Evolutionary conservation across 2,113 vertebrate species (phyloP).

Genomic region (Lethenteron camtschaticum): DNA sequence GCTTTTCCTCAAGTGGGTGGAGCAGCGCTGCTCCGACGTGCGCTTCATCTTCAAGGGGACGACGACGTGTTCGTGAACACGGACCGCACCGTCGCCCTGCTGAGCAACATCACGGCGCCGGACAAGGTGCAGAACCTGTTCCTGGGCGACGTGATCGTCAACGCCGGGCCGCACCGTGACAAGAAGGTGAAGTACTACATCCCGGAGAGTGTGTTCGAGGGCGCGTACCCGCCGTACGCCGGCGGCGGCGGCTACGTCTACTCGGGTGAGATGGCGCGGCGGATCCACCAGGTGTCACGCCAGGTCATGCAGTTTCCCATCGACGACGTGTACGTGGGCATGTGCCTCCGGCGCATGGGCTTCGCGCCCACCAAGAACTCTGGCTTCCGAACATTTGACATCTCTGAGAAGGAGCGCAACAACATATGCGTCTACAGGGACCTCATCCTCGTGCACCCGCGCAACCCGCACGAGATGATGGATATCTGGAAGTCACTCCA

Average conservation of each 20-base stretch:
- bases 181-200: conserved; percentile 32
- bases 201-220: conserved; percentile 31
- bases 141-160: conserved; percentile 29
- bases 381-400: conserved; percentile 33
- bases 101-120: conserved; percentile 13
- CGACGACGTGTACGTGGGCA: conserved; percentile 36
- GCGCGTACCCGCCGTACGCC: conserved; percentile 29
- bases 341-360: conserved; percentile 30
- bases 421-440: conserved; percentile 26
- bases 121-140: conserved; percentile 18
- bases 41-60: conserved; percentile 33
- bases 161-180: conserved; percentile 28
- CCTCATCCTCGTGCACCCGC: conserved; percentile 30
- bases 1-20: conserved; percentile 33
- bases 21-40: conserved; percentile 20
- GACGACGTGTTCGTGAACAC: conserved; percentile 39
- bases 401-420: conserved; percentile 15
- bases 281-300: conserved; percentile 19
- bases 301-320: conserved; percentile 34
- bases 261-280: conserved; percentile 21
- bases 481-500: conserved; percentile 18
- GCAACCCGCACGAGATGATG: conserved; percentile 29
- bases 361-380: conserved; percentile 24
- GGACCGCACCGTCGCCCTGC: conserved; percentile 22
- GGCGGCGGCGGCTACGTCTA: conserved; percentile 40